Evolutionary conservation across 2,797 vertebrate species (phyloP), one percentile per base, ranked within the genome.

Genomic region (Agapornis canus): DNA sequence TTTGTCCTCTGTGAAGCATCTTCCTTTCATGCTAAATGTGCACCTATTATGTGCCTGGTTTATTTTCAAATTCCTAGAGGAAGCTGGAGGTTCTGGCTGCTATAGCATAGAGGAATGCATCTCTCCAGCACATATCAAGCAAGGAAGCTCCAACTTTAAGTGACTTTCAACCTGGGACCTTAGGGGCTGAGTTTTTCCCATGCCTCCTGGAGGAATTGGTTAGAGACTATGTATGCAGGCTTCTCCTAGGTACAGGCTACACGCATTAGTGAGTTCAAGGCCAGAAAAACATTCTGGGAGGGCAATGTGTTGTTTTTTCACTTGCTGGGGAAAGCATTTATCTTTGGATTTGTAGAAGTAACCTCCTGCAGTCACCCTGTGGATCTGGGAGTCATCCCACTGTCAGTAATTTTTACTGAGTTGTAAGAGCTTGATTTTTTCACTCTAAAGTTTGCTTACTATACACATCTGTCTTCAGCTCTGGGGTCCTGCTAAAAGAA

Each of bases 11-110:
- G 66, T 31, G 68, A 89, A 82, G 63, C 73, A 48, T 77, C 82
- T 90, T 93, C 66, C 81, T 92, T 90, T 86, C 68, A n/a, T 71
- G 76, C 75, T 90, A 92, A 95, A 60, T 72, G 71, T 5, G 42
- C 4, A 39, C 70, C 66, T 86, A 72, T 94, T 89, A 88, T 14
- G 84, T 60, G 82, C 83, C 54, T 88, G 80, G 83, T 22, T 95
- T 92, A 10, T 73, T 86, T 69, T 79, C 52, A 68, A 6, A 87
- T 48, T 93, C 92, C 90, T 90, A 20, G 56, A 69, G 93, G 86
- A 85, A 52, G 48, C 51, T 82, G 66, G 43, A 94, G 73, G 57
- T 70, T 93, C 13, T 5, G 42, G 3, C 64, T 72, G 40, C 48
- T 73, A 3, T 4, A 49, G 37, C 26, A 12, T 3, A 51, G 63